Percentiles rank a stretch among this genome's conserved stretches.
phyloP scores from a whole-genome alignment of 2,113 vertebrate genomes.

The Stercorarius parasiticus region DNA sequence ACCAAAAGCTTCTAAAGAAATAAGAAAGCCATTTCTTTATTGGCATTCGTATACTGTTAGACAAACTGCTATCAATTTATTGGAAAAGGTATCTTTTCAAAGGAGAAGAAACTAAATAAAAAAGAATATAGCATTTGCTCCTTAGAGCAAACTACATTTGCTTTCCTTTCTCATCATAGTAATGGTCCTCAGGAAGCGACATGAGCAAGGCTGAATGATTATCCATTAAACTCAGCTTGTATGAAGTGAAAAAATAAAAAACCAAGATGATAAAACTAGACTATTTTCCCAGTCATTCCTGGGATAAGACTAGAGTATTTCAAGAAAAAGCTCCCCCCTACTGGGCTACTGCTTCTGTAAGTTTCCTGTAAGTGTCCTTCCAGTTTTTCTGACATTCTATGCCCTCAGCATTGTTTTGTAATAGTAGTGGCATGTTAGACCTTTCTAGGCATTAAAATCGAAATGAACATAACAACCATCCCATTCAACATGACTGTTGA shows the following conservation, averaged over 20 bases:
- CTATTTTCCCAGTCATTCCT: neutral
- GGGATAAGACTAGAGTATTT: neutral
- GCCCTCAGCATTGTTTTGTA: neutral
- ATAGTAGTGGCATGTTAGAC: neutral
- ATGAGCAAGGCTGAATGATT: neutral
- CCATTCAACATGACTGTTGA: neutral
- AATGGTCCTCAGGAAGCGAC: neutral
- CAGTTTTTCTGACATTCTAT: neutral
- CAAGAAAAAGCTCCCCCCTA: neutral
- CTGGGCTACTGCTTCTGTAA: neutral
- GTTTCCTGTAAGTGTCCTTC: neutral
- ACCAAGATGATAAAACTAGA: too few relatives aligned
- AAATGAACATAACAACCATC: neutral
- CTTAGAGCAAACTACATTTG: neutral
- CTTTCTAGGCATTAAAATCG: neutral
- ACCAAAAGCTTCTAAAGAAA: neutral
- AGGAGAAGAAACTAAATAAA: neutral
- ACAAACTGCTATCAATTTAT: neutral
- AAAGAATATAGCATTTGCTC: neutral
- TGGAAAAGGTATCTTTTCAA: neutral
- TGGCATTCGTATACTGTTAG: neutral
- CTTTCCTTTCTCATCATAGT: neutral
- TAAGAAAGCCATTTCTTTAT: neutral
- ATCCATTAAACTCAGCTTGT: neutral
- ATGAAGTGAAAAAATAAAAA: neutral